These are phyloP conservation scores for Eremobia ochroleuca DNA, from an alignment of 2,888 invertebrate species.

Conservation along the genomic window DNA sequence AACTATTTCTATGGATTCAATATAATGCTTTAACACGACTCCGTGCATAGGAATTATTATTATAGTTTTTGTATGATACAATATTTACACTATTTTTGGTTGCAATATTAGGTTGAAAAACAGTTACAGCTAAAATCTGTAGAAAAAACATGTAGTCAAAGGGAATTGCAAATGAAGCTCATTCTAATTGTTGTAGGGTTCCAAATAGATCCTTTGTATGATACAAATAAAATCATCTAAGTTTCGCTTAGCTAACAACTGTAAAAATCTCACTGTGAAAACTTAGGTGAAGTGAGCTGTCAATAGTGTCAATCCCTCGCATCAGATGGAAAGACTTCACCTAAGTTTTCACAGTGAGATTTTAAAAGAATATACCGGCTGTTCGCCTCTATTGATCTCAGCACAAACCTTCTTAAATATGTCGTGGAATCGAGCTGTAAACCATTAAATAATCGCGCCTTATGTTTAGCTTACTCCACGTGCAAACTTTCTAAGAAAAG, in stretches of 20 bases:
- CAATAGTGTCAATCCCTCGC: no score
- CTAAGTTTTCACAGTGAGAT: no score
- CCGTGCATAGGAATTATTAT: no score
- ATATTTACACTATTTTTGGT: not conserved
- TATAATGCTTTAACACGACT: no score
- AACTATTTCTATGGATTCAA: no score
- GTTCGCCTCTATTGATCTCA: not conserved
- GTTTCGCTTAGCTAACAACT: not conserved
- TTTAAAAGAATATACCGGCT: no score
- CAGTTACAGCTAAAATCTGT: not conserved
- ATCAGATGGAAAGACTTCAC: no score
- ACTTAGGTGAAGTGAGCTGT: no score
- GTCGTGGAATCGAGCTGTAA: not conserved
- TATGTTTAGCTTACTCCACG: not conserved
- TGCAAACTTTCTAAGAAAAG: constrained; percentile 25
- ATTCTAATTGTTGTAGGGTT: not conserved
- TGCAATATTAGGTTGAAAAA: not conserved
- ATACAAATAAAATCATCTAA: not conserved
- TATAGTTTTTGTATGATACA: not conserved
- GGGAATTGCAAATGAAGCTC: not conserved
- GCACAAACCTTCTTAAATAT: not conserved
- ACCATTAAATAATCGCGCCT: not conserved
- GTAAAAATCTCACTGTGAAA: no score
- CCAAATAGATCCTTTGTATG: not conserved
- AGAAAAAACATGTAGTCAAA: not conserved